A percentile compares a stretch with the other conserved stretches of the same genome.
These are phyloP conservation scores for Prinia subflava DNA, from an alignment of 2,113 vertebrate species.

Conservation along the genomic window DNA sequence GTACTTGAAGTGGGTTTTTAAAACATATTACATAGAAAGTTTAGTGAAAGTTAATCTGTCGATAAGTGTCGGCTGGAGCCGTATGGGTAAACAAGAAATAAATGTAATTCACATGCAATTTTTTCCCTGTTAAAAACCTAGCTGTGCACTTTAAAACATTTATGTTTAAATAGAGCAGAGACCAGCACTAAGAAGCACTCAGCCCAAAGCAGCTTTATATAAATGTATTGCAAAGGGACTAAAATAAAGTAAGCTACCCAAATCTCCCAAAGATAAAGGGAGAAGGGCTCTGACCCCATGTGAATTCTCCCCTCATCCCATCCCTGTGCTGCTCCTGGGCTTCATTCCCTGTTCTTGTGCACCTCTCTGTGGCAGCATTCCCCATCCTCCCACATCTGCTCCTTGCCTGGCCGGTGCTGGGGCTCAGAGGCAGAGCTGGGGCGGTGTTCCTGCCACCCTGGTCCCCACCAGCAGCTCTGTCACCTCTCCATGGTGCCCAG, in stretches of 20 bases:
- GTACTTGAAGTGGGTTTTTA: constrained; percentile 58
- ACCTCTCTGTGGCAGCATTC: neutral
- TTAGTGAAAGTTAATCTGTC: constrained; percentile 75
- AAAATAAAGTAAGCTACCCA: constrained; percentile 66
- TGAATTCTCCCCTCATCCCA: neutral
- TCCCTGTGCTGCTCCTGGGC: neutral
- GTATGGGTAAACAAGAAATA: constrained; percentile 63
- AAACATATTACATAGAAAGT: constrained; percentile 56
- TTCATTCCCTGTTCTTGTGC: neutral
- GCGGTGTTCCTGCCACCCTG: neutral
- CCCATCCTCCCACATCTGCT: neutral
- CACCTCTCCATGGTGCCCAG: neutral
- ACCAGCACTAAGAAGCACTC: constrained; percentile 69
- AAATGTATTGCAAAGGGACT: constrained; percentile 61
- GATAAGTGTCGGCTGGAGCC: constrained; percentile 35
- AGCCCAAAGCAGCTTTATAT: constrained; percentile 69
- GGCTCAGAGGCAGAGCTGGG: neutral
- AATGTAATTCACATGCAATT: constrained; percentile 59
- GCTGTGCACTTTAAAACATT: constrained; percentile 63
- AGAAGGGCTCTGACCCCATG: constrained; percentile 16
- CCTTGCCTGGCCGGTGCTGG: neutral
- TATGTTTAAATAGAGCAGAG: constrained; percentile 66
- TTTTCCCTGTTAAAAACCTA: constrained; percentile 42
- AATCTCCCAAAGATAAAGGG: constrained; percentile 61
- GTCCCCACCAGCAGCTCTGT: neutral